phyloP scores from a whole-genome alignment of 2,888 invertebrate species.

The Scotopteryx bipunctaria region DNA sequence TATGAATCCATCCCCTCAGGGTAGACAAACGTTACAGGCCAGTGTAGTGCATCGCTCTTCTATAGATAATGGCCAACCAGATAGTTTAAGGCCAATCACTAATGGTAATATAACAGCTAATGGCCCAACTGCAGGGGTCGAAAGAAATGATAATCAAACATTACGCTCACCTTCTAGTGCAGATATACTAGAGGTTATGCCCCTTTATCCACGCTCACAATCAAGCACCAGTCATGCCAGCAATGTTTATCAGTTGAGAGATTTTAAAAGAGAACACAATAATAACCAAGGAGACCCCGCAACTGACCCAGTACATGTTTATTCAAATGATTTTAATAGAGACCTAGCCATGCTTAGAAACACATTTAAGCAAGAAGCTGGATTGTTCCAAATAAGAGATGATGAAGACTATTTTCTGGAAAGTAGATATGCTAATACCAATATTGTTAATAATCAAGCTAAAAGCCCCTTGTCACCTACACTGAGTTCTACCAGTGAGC shows the following conservation, averaged over 20 bases:
- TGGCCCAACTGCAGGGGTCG: slow-evolving; percentile 44
- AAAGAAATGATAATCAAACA: slow-evolving; percentile 55
- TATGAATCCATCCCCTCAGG: slow-evolving; percentile 65
- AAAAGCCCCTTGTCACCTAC: slow-evolving; percentile 68
- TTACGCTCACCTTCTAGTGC: slow-evolving; percentile 82
- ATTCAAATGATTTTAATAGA: slow-evolving; percentile 72
- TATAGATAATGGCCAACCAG: slow-evolving; percentile 70
- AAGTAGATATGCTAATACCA: slow-evolving; percentile 63
- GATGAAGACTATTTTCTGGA: slow-evolving; percentile 70
- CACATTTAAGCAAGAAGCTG: slow-evolving; percentile 63
- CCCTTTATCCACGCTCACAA: slow-evolving; percentile 72
- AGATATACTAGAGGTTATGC: slow-evolving; percentile 81
- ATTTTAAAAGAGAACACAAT: slow-evolving; percentile 81
- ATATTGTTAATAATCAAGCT: slow-evolving; percentile 40
- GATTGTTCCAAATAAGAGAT: slow-evolving; percentile 65
- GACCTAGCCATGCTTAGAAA: slow-evolving; percentile 73
- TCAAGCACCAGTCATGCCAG: slow-evolving; percentile 68
- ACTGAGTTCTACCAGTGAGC: slow-evolving; percentile 73
- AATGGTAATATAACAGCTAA: slow-evolving; percentile 56
- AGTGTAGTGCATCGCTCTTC: slow-evolving; percentile 74
- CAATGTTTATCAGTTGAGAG: slow-evolving; percentile 82
- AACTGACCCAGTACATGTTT: slow-evolving; percentile 61
- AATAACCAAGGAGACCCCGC: slow-evolving; percentile 60
- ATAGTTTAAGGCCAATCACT: slow-evolving; percentile 44
- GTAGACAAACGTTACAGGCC: slow-evolving; percentile 71